A percentile compares a stretch with the other conserved stretches of the same genome.
phyloP scores from a whole-genome alignment of 2,113 vertebrate genomes.

The Piprites chloris region DNA sequence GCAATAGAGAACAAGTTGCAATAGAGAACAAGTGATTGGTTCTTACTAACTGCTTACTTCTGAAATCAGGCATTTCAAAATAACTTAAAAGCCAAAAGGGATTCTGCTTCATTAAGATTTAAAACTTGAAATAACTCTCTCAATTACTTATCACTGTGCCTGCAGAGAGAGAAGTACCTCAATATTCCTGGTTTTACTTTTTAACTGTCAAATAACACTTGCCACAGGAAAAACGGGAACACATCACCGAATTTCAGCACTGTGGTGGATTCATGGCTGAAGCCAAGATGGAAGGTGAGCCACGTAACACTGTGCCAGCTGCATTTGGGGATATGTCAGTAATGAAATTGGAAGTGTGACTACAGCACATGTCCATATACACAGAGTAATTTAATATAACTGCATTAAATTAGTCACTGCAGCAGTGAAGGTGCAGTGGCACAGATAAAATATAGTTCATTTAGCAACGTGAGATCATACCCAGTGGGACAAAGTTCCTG shows the following conservation, averaged over 20 bases:
- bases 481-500: neutral
- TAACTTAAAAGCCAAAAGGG: neutral
- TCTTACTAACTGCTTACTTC: neutral
- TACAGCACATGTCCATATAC: neutral
- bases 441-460: neutral
- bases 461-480: neutral
- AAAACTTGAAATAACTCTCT: neutral
- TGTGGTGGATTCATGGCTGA: neutral
- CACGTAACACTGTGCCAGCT: neutral
- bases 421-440: neutral
- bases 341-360: neutral
- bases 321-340: neutral
- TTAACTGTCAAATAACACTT: neutral
- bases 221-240: neutral
- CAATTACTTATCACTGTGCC: neutral
- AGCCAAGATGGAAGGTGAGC: neutral
- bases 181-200: neutral
- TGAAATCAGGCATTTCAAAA: neutral
- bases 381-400: neutral
- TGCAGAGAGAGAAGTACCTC: neutral
- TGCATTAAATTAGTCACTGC: neutral
- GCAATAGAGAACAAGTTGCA: neutral
- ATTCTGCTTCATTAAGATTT: neutral
- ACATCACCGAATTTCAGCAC: neutral
- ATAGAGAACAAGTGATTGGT: neutral